Evolutionary conservation across 2,113 vertebrate species (phyloP).

Genomic region (Calonectris borealis): DNA sequence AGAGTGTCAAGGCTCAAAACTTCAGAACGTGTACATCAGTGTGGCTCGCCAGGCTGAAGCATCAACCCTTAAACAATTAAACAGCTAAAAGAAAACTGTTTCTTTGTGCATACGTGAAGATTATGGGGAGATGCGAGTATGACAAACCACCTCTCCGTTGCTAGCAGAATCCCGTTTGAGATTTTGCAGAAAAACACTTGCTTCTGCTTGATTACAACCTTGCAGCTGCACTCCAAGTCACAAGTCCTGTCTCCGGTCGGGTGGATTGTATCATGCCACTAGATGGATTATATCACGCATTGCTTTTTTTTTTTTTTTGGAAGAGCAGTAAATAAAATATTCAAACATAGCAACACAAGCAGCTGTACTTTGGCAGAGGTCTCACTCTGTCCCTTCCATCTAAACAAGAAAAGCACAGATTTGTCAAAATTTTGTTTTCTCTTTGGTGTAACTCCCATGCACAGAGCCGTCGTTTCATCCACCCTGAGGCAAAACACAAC

Average conservation of each 20-base stretch:
- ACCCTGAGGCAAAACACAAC: not conserved
- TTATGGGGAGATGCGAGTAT: not conserved
- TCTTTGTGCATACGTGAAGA: rapidly evolving
- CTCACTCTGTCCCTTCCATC: not conserved
- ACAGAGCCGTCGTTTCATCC: not conserved
- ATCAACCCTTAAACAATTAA: not conserved
- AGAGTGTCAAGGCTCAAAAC: not conserved
- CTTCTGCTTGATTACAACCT: not conserved
- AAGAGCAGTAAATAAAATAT: not conserved
- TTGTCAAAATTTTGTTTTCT: not conserved
- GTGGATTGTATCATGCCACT: not conserved
- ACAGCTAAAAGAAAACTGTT: not conserved
- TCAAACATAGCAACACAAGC: not conserved
- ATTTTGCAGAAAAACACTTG: not conserved
- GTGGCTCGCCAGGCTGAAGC: not conserved
- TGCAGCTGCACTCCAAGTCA: not conserved
- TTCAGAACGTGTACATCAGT: not conserved
- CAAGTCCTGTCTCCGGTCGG: not conserved
- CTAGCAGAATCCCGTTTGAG: not conserved
- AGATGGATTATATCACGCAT: not conserved
- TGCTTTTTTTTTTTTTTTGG: too few species aligned
- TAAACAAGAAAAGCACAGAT: not conserved
- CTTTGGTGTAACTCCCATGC: not conserved
- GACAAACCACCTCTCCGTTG: not conserved
- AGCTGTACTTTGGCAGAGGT: not conserved